Percentiles rank a stretch among this genome's conserved stretches.
phyloP scores from a whole-genome alignment of 1,140 invertebrate species.

The Aporrectodea caliginosa region DNA sequence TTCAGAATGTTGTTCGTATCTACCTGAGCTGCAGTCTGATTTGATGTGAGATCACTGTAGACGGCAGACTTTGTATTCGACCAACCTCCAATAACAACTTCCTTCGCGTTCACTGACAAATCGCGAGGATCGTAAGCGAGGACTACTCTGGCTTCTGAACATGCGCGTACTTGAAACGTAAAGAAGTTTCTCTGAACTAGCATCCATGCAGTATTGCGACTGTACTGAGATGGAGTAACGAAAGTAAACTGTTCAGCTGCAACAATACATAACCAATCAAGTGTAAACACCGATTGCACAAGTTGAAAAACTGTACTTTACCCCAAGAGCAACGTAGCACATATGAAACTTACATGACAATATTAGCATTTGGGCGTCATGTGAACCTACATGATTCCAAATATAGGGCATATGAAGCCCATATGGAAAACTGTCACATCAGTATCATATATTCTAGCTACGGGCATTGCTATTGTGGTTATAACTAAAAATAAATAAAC shows the following conservation, averaged over 20 bases:
- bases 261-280: no score
- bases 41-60: neutral
- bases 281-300: no score
- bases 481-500: no score
- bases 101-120: neutral
- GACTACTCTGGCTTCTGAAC: neutral
- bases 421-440: no score
- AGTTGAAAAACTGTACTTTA: no score
- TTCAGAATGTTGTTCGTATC: neutral
- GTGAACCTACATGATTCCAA: no score
- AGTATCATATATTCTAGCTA: no score
- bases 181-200: neutral
- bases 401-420: no score
- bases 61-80: conserved; percentile 7
- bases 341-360: no score
- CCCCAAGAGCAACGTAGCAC: no score
- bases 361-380: no score
- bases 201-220: neutral
- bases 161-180: neutral
- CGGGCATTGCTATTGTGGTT: no score
- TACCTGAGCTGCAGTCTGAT: neutral
- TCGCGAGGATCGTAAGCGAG: neutral
- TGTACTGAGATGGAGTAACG: conserved; percentile 10
- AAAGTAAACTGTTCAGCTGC: neutral
- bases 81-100: conserved; percentile 26